phyloP scores from a whole-genome alignment of 2,113 vertebrate genomes.

The Scortum barcoo region DNA sequence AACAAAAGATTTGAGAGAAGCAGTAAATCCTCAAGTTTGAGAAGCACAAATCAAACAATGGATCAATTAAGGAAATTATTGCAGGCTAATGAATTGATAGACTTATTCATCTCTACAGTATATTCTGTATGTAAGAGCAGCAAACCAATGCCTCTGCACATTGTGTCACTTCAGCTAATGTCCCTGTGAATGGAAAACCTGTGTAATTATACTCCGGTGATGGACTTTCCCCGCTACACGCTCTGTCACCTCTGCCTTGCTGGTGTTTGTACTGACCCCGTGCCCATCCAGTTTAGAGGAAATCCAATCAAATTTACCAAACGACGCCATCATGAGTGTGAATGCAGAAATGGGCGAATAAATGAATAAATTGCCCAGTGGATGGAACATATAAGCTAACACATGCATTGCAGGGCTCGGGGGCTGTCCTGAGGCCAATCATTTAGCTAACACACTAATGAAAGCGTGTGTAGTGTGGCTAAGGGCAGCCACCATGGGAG shows the following conservation, averaged over 20 bases:
- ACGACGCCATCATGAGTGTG: slow-evolving; percentile 63
- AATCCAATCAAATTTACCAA: slow-evolving; percentile 63
- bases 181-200: slow-evolving; percentile 6
- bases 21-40: neutral
- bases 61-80: neutral
- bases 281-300: slow-evolving; percentile 48
- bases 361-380: slow-evolving; percentile 81
- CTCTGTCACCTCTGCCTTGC: slow-evolving; percentile 27
- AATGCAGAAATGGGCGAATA: slow-evolving; percentile 73
- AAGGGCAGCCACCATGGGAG: slow-evolving; percentile 84
- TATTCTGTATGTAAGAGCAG: neutral
- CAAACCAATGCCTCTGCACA: neutral
- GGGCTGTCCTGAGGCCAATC: slow-evolving; percentile 86
- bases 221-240: slow-evolving; percentile 12
- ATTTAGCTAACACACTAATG: slow-evolving; percentile 85
- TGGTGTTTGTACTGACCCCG: slow-evolving; percentile 21
- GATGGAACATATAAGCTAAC: slow-evolving; percentile 75
- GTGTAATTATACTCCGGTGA: slow-evolving; percentile 6
- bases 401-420: slow-evolving; percentile 80
- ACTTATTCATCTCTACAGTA: neutral
- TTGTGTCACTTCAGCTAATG: slow-evolving; percentile 21
- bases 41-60: neutral
- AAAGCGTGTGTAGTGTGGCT: slow-evolving; percentile 81
- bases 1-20: neutral
- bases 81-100: neutral